Percentiles rank a stretch among this genome's conserved stretches.
Conservation (phyloP, 2,888 invertebrate species). For the Gerosis bhagava region DNA sequence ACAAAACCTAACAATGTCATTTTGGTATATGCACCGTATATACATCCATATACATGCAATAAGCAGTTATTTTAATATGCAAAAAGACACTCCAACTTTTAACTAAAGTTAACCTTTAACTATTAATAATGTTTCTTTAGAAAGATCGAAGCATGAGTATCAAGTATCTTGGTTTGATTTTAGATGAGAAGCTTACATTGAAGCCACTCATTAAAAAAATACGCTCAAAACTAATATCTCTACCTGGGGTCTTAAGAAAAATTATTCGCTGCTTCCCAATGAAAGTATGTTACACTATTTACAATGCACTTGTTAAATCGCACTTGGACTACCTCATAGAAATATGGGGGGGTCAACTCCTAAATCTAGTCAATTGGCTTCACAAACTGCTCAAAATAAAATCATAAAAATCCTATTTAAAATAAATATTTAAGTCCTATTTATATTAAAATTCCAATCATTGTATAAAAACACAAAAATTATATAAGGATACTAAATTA, state of each 20-base stretch:
- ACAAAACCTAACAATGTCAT: too few species aligned
- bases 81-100: too few species aligned
- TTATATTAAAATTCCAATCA: too few species aligned
- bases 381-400: neutral
- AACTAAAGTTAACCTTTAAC: too few species aligned
- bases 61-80: too few species aligned
- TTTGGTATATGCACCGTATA: too few species aligned
- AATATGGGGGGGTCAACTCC: neutral
- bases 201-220: constrained; percentile 28
- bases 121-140: neutral
- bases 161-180: constrained; percentile 32
- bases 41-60: too few species aligned
- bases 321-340: neutral
- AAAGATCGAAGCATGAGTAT: constrained; percentile 12
- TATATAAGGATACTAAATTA: neutral
- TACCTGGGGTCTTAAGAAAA: constrained; percentile 12
- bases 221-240: constrained; percentile 20
- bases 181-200: constrained; percentile 30
- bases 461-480: neutral
- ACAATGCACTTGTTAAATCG: neutral
- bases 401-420: constrained; percentile 26
- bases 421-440: neutral
- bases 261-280: constrained; percentile 19
- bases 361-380: neutral
- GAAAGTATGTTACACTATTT: constrained; percentile 25